Conservation (phyloP, 2,797 vertebrate genomes). For the Tokudaia muenninki region DNA sequence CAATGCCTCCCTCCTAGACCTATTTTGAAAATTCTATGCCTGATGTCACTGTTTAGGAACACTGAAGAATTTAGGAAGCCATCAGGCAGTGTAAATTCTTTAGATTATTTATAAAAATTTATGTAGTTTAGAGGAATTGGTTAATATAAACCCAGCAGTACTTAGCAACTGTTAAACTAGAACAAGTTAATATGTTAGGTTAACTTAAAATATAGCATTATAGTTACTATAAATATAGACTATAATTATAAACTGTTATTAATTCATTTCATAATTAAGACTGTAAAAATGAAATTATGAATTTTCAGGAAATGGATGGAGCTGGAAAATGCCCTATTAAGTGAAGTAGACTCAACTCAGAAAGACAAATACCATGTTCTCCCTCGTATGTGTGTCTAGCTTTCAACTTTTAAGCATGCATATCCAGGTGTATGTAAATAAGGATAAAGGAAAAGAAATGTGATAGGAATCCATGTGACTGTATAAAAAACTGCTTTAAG, state of each 20-base stretch:
- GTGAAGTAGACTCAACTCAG: not conserved
- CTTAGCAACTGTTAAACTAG: not conserved
- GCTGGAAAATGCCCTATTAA: not conserved
- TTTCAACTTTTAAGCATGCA: not conserved
- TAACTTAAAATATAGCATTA: constrained; percentile 26
- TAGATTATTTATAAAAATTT: constrained; percentile 4
- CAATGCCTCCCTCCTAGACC: not conserved
- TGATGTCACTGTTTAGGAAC: constrained; percentile 29
- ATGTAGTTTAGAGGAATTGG: constrained; percentile 10
- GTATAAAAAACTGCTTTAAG: not conserved
- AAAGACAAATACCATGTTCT: not conserved
- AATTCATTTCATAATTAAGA: not conserved
- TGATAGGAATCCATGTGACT: not conserved
- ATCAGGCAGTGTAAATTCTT: not conserved
- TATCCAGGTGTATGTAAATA: not conserved
- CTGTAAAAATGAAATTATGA: not conserved
- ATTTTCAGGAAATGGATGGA: not conserved
- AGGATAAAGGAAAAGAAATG: not conserved
- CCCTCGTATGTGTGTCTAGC: not conserved
- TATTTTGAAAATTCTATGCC: constrained; percentile 3
- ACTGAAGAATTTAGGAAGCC: not conserved
- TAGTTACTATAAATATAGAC: not conserved
- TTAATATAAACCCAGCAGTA: not conserved
- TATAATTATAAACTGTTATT: not conserved
- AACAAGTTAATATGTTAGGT: not conserved